Evolutionary conservation across 2,888 invertebrate species (phyloP), one percentile per base, ranked within the genome.

Genomic region (Aporophyla nigra): DNA sequence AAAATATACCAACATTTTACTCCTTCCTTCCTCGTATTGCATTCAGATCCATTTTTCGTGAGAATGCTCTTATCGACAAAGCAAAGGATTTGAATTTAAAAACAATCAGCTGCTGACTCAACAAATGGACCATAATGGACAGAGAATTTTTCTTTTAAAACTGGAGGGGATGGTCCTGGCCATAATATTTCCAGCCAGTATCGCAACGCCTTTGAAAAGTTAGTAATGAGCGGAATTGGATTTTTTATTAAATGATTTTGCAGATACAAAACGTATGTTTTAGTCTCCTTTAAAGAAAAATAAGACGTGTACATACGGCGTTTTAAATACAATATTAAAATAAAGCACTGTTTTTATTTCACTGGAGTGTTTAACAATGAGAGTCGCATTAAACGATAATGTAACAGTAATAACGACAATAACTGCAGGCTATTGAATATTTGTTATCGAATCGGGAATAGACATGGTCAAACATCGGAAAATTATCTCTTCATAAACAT

Each of bases 201-300:
- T 46, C 59, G 46, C 68, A 21, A 33, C 33, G 78, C 62, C 24
- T 56, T 68, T 78, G 66, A 68, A 33, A 54, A 51, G 19, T 54
- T 54, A 72, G 73, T 58, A 84, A 84, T 65, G 54, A 80, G 49
- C 46, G 68, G n/a, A n/a, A n/a, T n/a, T n/a, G n/a, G n/a, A 84
- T 56, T 84, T 83, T 83, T 79, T 70, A 70, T 51, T 56, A 83
- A 78, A 84, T 54, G n/a, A 59, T 51, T 68, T 61, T 51, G 69
- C 27, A 27, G 21, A 59, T 59, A 72, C 4, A 9, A 53, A 70
- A 43, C 49, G 63, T 33, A 66, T 49, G 68, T 83, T 84, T 71
- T 54, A 84, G 66, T 71, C 62, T 59, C 80, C 58, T 68, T 84
- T 80, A 63, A 43, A 69, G 43, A 51, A 72, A 80, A 84, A 84